A percentile compares a stretch with the other conserved stretches of the same genome.
phyloP scores from a whole-genome alignment of 2,888 invertebrate genomes.

The Rhingia campestris region DNA sequence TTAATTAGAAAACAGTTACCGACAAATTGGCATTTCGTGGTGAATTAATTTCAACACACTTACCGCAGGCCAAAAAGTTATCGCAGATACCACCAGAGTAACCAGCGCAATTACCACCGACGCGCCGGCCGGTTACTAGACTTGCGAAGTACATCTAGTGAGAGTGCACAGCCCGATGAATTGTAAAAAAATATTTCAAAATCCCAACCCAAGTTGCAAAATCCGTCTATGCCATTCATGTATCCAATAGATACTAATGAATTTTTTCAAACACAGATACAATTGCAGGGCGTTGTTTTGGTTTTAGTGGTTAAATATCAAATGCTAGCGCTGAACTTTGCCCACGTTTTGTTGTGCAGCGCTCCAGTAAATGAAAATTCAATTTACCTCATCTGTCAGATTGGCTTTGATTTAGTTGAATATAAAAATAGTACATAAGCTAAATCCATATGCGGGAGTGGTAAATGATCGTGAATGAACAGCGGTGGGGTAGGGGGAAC shows the following conservation, averaged over 20 bases:
- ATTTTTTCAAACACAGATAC: conserved; percentile 1
- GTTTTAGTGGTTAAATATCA: conserved; percentile 39
- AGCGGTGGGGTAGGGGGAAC: not conserved
- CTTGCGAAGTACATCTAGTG: conserved; percentile 10
- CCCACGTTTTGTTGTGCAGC: conserved; percentile 13
- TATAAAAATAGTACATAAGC: not conserved
- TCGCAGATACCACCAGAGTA: conserved; percentile 31
- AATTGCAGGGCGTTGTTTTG: not conserved
- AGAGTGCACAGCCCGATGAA: conserved; percentile 42
- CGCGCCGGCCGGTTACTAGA: not conserved
- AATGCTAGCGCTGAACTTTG: conserved; percentile 42
- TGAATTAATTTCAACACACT: conserved; percentile 61
- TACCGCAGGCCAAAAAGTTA: conserved; percentile 54
- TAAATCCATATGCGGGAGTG: conserved; percentile 58
- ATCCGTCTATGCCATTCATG: conserved; percentile 47
- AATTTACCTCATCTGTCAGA: conserved; percentile 51
- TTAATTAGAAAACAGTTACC: conserved; percentile 51
- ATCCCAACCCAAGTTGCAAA: conserved; percentile 48
- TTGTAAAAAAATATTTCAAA: conserved; percentile 65
- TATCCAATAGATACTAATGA: conserved; percentile 58
- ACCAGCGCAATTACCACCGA: not conserved
- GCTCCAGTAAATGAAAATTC: conserved; percentile 34
- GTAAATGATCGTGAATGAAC: conserved; percentile 32
- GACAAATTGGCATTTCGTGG: conserved; percentile 70
- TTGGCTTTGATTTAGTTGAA: conserved; percentile 35